These are phyloP conservation scores for Falco rusticolus DNA, from an alignment of 2,797 vertebrate genomes.

Conservation along the genomic window DNA sequence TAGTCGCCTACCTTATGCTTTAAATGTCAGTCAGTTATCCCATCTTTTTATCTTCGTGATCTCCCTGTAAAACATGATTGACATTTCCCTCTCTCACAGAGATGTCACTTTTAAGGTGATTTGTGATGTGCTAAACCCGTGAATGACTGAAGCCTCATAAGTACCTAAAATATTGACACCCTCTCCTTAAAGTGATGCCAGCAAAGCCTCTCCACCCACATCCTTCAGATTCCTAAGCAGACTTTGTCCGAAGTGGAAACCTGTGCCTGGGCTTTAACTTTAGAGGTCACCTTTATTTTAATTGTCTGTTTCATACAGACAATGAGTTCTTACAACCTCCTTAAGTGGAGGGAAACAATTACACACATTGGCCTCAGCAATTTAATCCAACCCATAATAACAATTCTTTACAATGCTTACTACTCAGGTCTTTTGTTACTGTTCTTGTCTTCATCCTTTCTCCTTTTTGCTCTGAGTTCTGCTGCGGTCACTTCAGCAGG, in stretches of 20 bases:
- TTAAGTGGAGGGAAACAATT: not conserved
- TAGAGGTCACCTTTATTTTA: not conserved
- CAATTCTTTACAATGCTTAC: not conserved
- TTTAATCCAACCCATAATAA: not conserved
- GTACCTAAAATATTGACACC: not conserved
- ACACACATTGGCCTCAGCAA: not conserved
- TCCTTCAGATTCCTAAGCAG: not conserved
- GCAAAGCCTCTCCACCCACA: not conserved
- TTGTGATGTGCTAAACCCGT: fast-evolving
- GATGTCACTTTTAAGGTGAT: not conserved
- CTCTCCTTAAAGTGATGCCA: not conserved
- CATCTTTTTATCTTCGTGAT: not conserved
- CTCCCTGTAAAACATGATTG: not conserved
- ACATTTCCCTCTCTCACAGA: not conserved
- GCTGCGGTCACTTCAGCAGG: not conserved
- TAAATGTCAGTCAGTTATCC: not conserved
- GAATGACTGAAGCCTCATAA: not conserved
- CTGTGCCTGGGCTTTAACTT: not conserved
- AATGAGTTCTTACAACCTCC: not conserved
- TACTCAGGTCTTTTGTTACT: not conserved
- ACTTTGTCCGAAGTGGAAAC: not conserved
- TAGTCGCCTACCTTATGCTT: not conserved
- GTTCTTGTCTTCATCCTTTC: not conserved
- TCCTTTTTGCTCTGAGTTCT: not conserved
- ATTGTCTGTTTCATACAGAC: not conserved